Conservation (phyloP, 1,140 invertebrate genomes). For the Bombus waltoni region DNA sequence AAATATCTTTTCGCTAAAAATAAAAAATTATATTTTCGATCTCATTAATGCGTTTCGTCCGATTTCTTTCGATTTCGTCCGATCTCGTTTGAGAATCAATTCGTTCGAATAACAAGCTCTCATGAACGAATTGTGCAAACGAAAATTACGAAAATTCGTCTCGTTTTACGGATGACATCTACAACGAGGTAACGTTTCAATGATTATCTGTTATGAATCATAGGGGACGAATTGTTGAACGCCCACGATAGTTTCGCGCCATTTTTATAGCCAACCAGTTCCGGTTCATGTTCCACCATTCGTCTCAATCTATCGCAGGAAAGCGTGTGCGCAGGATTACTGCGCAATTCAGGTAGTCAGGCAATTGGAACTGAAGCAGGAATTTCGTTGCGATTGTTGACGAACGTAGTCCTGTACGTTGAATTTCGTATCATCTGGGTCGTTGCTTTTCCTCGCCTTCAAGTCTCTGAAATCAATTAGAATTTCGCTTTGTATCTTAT, state of each 20-base stretch:
- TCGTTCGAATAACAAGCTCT: not conserved
- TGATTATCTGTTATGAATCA: not conserved
- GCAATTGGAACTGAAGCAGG: slow-evolving; percentile 79
- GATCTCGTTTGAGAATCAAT: not conserved
- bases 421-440: slow-evolving; percentile 84
- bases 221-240: not conserved
- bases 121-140: not conserved
- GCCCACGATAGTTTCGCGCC: slow-evolving; percentile 1
- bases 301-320: slow-evolving; percentile 32
- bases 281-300: slow-evolving; percentile 62
- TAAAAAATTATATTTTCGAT: not conserved
- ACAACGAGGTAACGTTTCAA: not conserved
- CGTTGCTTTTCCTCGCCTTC: slow-evolving; percentile 84
- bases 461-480: slow-evolving; percentile 83
- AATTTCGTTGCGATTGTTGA: slow-evolving; percentile 84
- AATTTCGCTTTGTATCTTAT: not conserved
- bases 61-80: not conserved
- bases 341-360: slow-evolving; percentile 75
- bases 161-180: not conserved
- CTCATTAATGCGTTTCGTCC: not conserved
- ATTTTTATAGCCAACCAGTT: slow-evolving; percentile 76
- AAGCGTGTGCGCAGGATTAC: slow-evolving; percentile 11
- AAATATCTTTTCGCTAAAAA: not conserved
- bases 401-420: slow-evolving; percentile 88
- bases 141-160: not conserved